Percentiles rank a stretch among this genome's conserved stretches.
Evolutionary conservation across 2,113 vertebrate genomes (phyloP).

Genomic region (Sphyrna mokarran): DNA sequence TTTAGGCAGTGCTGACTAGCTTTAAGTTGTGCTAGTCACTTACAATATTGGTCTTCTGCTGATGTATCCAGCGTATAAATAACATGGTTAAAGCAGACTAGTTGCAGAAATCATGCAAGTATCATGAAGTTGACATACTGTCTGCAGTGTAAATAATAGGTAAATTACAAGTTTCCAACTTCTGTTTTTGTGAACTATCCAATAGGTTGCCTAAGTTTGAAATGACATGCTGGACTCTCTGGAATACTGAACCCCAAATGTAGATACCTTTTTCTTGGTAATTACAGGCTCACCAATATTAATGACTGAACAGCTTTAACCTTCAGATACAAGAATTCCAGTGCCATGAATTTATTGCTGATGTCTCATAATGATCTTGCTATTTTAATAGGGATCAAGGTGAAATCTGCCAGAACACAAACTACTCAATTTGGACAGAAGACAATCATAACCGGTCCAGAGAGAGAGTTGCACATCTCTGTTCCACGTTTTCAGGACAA

Average conservation of each 20-base stretch:
- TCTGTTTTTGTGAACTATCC: not conserved
- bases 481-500: slow-evolving; percentile 43
- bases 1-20: no score
- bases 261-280: not conserved
- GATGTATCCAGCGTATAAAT: no score
- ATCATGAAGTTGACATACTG: no score
- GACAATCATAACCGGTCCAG: slow-evolving; percentile 38
- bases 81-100: no score
- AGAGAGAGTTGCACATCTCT: slow-evolving; percentile 38
- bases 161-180: not conserved
- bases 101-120: no score
- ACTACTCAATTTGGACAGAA: slow-evolving; percentile 51
- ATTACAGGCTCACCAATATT: not conserved
- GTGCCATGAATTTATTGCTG: not conserved
- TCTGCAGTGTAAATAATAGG: no score
- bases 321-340: not conserved
- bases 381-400: slow-evolving; percentile 65
- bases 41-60: no score
- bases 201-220: not conserved
- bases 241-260: not conserved
- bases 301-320: not conserved
- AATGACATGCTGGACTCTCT: not conserved
- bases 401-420: slow-evolving; percentile 80
- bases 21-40: no score
- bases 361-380: not conserved